These are phyloP conservation scores for Molossus alvarezi DNA, from an alignment of 2,797 vertebrate genomes.

Conservation along the genomic window DNA sequence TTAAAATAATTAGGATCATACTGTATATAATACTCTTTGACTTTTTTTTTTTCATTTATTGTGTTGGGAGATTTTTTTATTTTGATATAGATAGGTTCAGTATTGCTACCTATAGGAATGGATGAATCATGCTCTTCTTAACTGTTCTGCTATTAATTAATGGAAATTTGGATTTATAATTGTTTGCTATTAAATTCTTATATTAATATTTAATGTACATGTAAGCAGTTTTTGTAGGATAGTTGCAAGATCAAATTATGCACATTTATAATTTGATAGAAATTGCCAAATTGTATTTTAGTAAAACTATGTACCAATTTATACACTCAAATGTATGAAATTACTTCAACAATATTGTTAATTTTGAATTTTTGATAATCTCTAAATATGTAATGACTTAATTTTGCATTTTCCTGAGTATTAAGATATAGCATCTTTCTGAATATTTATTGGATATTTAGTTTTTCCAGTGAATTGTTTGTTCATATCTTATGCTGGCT, in stretches of 20 bases:
- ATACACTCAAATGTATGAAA: background rate
- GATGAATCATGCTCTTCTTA: constrained; percentile 22
- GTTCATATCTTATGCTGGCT: background rate
- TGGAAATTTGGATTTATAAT: constrained; percentile 14
- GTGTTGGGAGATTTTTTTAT: constrained; percentile 33
- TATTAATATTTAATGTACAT: background rate
- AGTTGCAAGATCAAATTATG: background rate
- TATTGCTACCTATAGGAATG: constrained; percentile 12
- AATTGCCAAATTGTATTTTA: constrained; percentile 26
- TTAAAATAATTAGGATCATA: background rate
- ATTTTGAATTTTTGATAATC: constrained; percentile 10
- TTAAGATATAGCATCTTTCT: background rate
- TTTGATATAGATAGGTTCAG: background rate
- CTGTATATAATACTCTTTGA: constrained; percentile 3
- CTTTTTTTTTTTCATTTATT: constrained; percentile 22
- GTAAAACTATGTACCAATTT: constrained; percentile 6
- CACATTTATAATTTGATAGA: constrained; percentile 53
- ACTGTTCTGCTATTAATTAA: background rate
- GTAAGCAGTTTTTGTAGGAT: background rate
- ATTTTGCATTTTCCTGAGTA: constrained; percentile 58
- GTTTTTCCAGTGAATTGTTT: constrained; percentile 28
- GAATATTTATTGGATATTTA: background rate
- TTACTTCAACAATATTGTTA: background rate
- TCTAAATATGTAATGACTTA: constrained; percentile 42
- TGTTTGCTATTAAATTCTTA: constrained; percentile 18